phyloP scores from a whole-genome alignment of 2,113 vertebrate species.

The Rallus limicola region DNA sequence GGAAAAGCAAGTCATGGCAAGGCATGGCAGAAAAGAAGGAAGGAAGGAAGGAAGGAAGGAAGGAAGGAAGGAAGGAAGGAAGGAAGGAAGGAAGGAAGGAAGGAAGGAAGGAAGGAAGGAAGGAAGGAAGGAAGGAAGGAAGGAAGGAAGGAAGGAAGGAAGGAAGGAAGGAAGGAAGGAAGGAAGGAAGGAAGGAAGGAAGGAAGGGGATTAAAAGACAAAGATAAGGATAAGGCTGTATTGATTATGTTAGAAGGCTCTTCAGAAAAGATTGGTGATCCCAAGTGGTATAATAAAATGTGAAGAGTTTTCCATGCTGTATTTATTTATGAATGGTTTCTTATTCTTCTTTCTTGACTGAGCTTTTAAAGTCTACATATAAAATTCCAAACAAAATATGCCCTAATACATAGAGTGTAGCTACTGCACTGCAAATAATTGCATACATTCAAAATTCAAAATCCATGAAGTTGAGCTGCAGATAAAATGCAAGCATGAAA shows the following conservation, averaged over 20 bases:
- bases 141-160: no score
- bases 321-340: background rate
- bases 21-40: no score
- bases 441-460: background rate
- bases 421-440: background rate
- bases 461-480: background rate
- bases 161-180: background rate
- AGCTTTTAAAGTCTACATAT: background rate
- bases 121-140: no score
- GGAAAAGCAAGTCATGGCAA: no score
- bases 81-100: no score
- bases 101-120: no score
- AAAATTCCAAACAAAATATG: background rate
- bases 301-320: background rate
- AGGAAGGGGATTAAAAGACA: background rate
- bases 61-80: no score
- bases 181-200: background rate
- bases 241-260: background rate
- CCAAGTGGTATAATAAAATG: background rate
- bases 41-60: no score
- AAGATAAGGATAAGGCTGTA: background rate
- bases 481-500: background rate
- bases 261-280: background rate
- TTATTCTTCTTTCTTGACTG: background rate
- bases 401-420: background rate